phyloP scores from a whole-genome alignment of 2,113 vertebrate species.

The Nesogale talazaci region DNA sequence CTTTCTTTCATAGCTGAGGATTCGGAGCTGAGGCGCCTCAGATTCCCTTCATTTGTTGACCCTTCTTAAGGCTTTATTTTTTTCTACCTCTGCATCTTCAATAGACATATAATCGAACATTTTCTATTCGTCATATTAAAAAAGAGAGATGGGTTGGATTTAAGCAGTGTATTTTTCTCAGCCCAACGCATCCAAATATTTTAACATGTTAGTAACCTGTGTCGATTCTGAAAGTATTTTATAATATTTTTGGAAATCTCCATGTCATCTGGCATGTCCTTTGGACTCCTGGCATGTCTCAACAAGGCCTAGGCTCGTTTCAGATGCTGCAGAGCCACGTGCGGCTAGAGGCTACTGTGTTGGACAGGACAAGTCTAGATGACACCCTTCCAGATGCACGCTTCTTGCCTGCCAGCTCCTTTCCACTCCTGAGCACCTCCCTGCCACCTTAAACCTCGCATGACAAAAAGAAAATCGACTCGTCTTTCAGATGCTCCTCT shows the following conservation, averaged over 20 bases:
- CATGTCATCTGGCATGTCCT: not conserved
- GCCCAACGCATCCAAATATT: not conserved
- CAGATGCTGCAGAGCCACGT: not conserved
- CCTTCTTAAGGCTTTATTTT: not conserved
- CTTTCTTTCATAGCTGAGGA: not conserved
- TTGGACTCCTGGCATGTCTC: not conserved
- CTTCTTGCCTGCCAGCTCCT: not conserved
- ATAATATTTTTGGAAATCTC: not conserved
- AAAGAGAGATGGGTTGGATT: not conserved
- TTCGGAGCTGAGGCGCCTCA: not conserved
- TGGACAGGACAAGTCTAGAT: not conserved
- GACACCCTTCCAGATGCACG: not conserved
- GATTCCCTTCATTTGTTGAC: not conserved
- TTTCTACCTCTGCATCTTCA: too few species aligned
- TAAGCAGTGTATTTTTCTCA: slow-evolving; percentile 7
- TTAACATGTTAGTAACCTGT: not conserved
- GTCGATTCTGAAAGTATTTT: not conserved
- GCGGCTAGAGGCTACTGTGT: not conserved
- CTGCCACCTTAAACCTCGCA: slow-evolving; percentile 55
- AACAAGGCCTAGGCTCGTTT: not conserved
- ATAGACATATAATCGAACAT: not conserved
- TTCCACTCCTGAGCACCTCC: slow-evolving; percentile 8
- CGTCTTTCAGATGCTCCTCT: slow-evolving; percentile 59
- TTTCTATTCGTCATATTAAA: slow-evolving; percentile 26
- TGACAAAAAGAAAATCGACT: slow-evolving; percentile 4